Percentiles rank a stretch among this genome's conserved stretches.
These are phyloP conservation scores for Lacanobia wlatinum DNA, from an alignment of 2,888 invertebrate genomes.

Conservation along the genomic window DNA sequence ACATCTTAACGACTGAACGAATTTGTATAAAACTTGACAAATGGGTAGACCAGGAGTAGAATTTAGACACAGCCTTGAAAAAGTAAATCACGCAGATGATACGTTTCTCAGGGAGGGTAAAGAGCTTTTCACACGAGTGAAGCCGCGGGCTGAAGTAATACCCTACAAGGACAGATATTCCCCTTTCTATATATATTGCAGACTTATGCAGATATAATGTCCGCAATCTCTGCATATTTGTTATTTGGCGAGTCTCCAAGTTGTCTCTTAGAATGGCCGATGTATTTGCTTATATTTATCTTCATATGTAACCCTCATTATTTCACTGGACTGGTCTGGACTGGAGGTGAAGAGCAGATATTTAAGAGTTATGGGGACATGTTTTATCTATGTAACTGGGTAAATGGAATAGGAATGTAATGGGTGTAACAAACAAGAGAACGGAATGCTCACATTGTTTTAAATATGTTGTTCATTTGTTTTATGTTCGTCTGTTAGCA, in stretches of 20 bases:
- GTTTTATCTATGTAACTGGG: conserved; percentile 22
- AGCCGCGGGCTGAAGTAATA: background rate
- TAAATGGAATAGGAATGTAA: background rate
- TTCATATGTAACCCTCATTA: conserved; percentile 61
- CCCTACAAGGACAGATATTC: conserved; percentile 21
- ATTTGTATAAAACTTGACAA: background rate
- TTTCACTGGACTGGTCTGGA: conserved; percentile 34
- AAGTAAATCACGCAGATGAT: background rate
- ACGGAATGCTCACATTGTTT: background rate
- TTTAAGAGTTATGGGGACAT: conserved; percentile 24
- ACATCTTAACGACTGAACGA: background rate
- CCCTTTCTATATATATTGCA: conserved; percentile 44
- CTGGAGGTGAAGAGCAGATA: conserved; percentile 52
- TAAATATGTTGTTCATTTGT: background rate
- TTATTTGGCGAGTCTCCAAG: conserved; percentile 73
- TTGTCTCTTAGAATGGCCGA: conserved; percentile 58
- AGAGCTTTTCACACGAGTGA: background rate
- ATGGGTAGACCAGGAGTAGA: background rate
- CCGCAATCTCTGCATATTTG: conserved; percentile 67
- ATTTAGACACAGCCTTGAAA: background rate
- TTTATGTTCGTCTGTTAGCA: background rate
- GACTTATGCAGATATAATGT: conserved; percentile 56
- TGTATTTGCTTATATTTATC: conserved; percentile 63
- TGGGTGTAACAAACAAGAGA: too few species aligned
- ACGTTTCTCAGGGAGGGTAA: too few species aligned